These are phyloP conservation scores for Pavo muticus DNA, from an alignment of 2,113 vertebrate genomes.

Conservation along the genomic window DNA sequence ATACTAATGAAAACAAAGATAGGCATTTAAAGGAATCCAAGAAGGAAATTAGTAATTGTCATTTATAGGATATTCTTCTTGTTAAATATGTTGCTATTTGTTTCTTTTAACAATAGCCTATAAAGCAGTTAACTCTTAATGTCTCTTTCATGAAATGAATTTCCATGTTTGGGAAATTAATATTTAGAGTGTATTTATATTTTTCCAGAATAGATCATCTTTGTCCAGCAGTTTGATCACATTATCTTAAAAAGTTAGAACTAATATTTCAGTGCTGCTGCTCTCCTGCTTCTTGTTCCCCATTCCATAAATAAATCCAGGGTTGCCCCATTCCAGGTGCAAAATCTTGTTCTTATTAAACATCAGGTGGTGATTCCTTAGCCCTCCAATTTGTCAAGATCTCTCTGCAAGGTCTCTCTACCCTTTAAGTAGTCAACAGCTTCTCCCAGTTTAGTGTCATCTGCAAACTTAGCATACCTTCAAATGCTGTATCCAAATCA, in stretches of 20 bases:
- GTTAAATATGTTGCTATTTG: neutral
- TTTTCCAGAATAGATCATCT: neutral
- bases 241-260: neutral
- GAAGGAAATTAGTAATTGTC: neutral
- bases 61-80: neutral
- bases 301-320: neutral
- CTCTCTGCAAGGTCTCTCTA: neutral
- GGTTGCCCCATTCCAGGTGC: neutral
- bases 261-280: neutral
- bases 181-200: neutral
- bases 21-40: neutral
- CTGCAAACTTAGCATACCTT: neutral
- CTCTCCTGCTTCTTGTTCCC: neutral
- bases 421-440: too few species aligned
- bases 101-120: neutral
- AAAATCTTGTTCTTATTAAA: neutral
- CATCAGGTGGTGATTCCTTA: neutral
- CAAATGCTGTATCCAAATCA: neutral
- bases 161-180: neutral
- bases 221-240: neutral
- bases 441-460: too few species aligned
- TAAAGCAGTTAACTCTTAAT: neutral
- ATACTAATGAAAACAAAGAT: neutral
- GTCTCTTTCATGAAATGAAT: neutral
- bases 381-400: neutral